A percentile compares a stretch with the other conserved stretches of the same genome.
Conservation (phyloP, 2,113 vertebrate genomes). For the Okapia johnstoni region DNA sequence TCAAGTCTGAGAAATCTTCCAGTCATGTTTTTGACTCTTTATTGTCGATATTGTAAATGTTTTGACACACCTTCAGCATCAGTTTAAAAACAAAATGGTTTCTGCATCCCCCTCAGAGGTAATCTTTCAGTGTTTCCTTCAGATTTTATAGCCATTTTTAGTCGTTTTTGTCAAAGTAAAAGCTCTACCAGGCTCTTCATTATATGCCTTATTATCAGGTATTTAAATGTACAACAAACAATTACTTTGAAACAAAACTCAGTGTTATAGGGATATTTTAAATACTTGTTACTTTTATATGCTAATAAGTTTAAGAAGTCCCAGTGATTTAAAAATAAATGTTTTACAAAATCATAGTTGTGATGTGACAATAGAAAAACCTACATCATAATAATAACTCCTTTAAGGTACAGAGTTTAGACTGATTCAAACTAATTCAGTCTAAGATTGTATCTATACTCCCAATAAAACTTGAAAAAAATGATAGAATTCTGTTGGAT, state of each 20-base stretch:
- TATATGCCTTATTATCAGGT: conserved; percentile 67
- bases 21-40: conserved; percentile 71
- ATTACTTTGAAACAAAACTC: conserved; percentile 71
- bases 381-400: not conserved
- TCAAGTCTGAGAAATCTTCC: conserved; percentile 70
- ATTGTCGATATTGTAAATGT: conserved; percentile 80
- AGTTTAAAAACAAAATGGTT: conserved; percentile 80
- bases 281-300: conserved; percentile 23
- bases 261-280: not conserved
- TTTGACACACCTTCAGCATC: conserved; percentile 81
- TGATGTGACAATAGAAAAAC: not conserved
- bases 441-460: not conserved
- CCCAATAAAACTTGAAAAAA: not conserved
- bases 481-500: not conserved
- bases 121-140: conserved; percentile 78
- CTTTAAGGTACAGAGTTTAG: not conserved
- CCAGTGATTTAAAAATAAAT: conserved; percentile 7
- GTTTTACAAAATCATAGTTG: not conserved
- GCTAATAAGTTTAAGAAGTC: not conserved
- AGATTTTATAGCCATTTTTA: conserved; percentile 76
- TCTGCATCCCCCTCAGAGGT: conserved; percentile 72
- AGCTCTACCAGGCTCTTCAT: conserved; percentile 61
- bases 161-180: conserved; percentile 70
- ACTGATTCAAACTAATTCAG: not conserved
- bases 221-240: conserved; percentile 75